Evolutionary conservation across 2,113 vertebrate species (phyloP).

Genomic region (Psilopsiagon aymara): DNA sequence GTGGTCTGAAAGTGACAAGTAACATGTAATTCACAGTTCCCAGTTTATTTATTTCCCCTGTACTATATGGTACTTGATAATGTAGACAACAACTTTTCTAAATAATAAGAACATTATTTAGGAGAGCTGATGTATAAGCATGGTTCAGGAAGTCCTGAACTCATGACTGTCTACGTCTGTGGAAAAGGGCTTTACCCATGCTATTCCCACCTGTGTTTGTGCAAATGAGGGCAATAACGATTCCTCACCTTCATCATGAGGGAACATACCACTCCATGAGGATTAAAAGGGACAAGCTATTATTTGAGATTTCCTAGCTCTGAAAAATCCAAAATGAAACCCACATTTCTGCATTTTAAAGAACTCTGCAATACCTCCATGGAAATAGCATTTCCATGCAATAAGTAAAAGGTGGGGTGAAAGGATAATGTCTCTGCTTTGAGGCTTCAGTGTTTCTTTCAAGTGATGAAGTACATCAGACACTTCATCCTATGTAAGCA

Average conservation of each 20-base stretch:
- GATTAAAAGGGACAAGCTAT: neutral
- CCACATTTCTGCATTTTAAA: neutral
- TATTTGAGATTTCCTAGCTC: neutral
- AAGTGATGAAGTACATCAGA: neutral
- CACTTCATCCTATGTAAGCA: neutral
- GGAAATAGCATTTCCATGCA: neutral
- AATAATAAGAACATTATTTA: neutral
- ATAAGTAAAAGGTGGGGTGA: neutral
- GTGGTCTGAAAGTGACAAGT: neutral
- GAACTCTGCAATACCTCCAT: neutral
- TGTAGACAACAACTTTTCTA: neutral
- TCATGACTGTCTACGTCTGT: neutral
- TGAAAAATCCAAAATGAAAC: neutral
- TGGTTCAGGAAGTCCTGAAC: neutral
- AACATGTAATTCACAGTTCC: neutral
- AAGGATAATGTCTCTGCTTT: neutral
- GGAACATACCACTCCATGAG: neutral
- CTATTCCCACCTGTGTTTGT: fast-evolving
- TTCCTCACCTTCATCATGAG: neutral
- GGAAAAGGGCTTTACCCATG: neutral
- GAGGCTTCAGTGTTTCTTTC: neutral
- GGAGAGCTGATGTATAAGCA: neutral
- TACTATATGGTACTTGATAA: neutral
- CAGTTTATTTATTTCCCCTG: conserved; percentile 1
- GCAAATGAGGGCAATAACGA: neutral